These are phyloP conservation scores for Vimba vimba DNA, from an alignment of 2,113 vertebrate genomes.

Conservation along the genomic window DNA sequence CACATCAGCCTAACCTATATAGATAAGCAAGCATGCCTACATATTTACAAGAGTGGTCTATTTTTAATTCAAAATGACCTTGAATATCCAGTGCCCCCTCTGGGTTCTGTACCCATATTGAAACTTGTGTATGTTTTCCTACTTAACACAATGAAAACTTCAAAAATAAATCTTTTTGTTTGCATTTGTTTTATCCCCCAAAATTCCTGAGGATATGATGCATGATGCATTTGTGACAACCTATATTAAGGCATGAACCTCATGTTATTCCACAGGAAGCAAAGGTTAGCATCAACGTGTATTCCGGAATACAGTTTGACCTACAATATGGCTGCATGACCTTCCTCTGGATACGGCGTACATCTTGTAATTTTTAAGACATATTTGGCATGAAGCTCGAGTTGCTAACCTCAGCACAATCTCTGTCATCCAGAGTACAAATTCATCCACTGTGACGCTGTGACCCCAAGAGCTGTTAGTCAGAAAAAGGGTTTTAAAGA, in stretches of 20 bases:
- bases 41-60: slow-evolving; percentile 2
- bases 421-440: slow-evolving; percentile 25
- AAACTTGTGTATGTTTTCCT: not conserved
- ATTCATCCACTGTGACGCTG: not conserved
- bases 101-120: no score
- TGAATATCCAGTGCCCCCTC: not conserved
- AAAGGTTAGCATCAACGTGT: not conserved
- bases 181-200: not conserved
- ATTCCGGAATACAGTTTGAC: slow-evolving; percentile 27
- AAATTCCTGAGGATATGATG: not conserved
- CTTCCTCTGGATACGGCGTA: not conserved
- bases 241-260: not conserved
- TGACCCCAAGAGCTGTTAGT: not conserved
- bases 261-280: slow-evolving; percentile 5
- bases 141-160: not conserved
- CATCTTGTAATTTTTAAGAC: slow-evolving; percentile 23
- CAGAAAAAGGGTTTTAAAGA: not conserved
- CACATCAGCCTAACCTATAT: not conserved
- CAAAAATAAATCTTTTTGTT: not conserved
- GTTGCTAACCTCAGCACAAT: slow-evolving; percentile 49
- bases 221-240: not conserved
- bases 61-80: slow-evolving; percentile 33
- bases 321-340: not conserved
- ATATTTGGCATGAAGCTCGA: slow-evolving; percentile 4
- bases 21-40: slow-evolving; percentile 21